Percentiles rank a stretch among this genome's conserved stretches.
Conservation (phyloP, 1,140 invertebrate species). For the Atopsyche davidsoni region DNA sequence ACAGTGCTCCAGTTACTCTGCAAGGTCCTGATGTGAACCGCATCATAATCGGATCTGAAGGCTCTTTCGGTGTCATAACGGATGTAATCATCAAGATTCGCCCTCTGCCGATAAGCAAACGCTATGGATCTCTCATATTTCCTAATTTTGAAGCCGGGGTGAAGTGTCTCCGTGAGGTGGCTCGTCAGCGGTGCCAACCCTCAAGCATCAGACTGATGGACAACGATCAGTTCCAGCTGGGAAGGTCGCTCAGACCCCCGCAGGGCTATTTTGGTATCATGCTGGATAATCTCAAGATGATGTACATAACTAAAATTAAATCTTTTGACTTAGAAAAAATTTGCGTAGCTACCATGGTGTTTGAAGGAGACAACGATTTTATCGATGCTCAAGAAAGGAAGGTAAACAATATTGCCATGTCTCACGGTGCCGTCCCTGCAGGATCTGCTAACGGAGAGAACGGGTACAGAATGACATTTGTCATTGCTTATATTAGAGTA, state of each 20-base stretch:
- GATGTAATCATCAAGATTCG: constrained; percentile 92
- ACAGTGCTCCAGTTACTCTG: constrained; percentile 81
- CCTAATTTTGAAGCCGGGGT: constrained; percentile 87
- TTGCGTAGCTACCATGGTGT: constrained; percentile 87
- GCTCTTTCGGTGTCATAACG: constrained; percentile 90
- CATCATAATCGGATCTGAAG: constrained; percentile 94
- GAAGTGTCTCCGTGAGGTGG: constrained; percentile 78
- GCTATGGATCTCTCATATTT: constrained; percentile 94
- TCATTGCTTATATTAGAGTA: constrained; percentile 96
- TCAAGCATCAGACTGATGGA: constrained; percentile 94
- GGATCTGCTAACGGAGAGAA: constrained; percentile 90
- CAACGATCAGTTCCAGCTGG: constrained; percentile 95
- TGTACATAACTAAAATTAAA: constrained; percentile 89
- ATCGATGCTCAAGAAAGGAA: constrained; percentile 72
- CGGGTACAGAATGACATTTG: constrained; percentile 94
- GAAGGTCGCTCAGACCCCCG: constrained; percentile 79
- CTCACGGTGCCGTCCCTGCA: constrained; percentile 73
- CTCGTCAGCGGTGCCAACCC: constrained; percentile 76
- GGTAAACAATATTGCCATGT: constrained; percentile 76
- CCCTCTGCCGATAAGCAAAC: constrained; percentile 74
- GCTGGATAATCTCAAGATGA: constrained; percentile 76
- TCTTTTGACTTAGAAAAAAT: constrained; percentile 79
- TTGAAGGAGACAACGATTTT: constrained; percentile 75
- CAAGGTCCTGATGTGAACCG: constrained; percentile 95
- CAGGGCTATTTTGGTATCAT: constrained; percentile 63